These are phyloP conservation scores for Andrena camellia DNA, from an alignment of 2,888 invertebrate genomes.

Conservation along the genomic window DNA sequence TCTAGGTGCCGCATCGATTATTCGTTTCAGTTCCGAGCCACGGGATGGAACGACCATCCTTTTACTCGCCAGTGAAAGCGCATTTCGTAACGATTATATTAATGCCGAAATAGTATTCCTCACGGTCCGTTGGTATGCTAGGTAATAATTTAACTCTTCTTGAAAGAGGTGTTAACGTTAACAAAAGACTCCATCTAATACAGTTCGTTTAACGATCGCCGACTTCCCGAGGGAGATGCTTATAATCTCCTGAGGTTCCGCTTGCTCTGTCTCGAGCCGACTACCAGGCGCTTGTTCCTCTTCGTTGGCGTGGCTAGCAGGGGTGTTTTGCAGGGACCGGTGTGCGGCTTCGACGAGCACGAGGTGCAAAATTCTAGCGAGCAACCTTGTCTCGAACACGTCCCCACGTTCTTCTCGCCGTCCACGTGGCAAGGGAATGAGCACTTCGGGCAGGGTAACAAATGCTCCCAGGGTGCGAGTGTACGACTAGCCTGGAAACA, in stretches of 20 bases:
- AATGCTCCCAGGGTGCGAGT: conserved; percentile 80
- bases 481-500: conserved; percentile 82
- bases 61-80: not conserved
- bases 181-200: conserved; percentile 8
- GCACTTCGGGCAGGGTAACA: conserved; percentile 82
- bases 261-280: conserved; percentile 82
- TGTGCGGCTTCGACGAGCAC: conserved; percentile 80
- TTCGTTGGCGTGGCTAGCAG: conserved; percentile 83
- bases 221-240: not conserved
- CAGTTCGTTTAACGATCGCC: conserved; percentile 1
- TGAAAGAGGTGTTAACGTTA: conserved; percentile 4
- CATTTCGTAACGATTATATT: not conserved
- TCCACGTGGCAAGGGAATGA: conserved; percentile 82
- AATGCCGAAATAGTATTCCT: not conserved
- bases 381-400: conserved; percentile 82
- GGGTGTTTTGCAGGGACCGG: conserved; percentile 81
- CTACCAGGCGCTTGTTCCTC: conserved; percentile 78
- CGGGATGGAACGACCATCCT: not conserved
- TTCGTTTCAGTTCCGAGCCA: not conserved
- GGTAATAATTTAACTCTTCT: conserved; percentile 6
- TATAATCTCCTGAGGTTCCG: conserved; percentile 82
- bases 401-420: conserved; percentile 80
- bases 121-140: not conserved
- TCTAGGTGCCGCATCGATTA: not conserved
- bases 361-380: conserved; percentile 81